Conservation (phyloP, 2,113 vertebrate species). For the Embiotoca jacksoni region DNA sequence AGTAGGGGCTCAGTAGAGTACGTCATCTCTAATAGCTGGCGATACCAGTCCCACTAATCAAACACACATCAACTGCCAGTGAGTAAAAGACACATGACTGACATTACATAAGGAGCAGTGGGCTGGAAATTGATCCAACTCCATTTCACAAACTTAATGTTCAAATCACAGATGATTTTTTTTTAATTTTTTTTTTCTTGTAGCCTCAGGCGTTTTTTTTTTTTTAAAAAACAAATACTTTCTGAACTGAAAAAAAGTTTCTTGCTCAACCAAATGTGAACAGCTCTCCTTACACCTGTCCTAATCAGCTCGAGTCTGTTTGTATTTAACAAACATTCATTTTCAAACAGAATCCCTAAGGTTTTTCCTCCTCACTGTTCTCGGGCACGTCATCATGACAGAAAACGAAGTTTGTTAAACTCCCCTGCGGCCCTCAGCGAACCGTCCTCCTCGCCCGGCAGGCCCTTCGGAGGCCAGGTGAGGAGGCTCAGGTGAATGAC, state of each 20-base stretch:
- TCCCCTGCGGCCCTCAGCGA: conserved; percentile 39
- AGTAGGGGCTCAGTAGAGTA: conserved; percentile 54
- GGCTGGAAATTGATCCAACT: conserved; percentile 45
- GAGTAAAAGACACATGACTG: conserved; percentile 62
- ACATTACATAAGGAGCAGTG: conserved; percentile 61
- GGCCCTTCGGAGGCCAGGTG: conserved; percentile 67
- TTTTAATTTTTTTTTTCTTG: background rate
- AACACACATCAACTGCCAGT: conserved; percentile 67
- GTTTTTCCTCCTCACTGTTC: conserved; percentile 17
- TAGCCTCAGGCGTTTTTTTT: conserved; percentile 36
- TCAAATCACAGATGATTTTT: conserved; percentile 6
- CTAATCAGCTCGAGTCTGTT: conserved; percentile 34
- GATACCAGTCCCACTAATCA: conserved; percentile 75
- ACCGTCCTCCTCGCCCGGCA: conserved; percentile 56
- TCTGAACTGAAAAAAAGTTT: conserved; percentile 28
- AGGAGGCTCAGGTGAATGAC: conserved; percentile 80
- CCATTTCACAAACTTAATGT: conserved; percentile 33
- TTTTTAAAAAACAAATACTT: conserved; percentile 15
- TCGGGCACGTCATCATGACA: conserved; percentile 59
- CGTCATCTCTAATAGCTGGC: conserved; percentile 75
- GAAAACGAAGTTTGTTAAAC: conserved; percentile 56
- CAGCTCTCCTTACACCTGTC: conserved; percentile 36
- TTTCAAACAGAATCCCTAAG: conserved; percentile 27
- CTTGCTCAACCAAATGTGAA: conserved; percentile 20
- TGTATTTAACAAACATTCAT: conserved; percentile 26